Percentiles rank a stretch among this genome's conserved stretches.
These are phyloP conservation scores for Brachyhypopomus occidentalis DNA, from an alignment of 2,113 vertebrate genomes.

Conservation along the genomic window DNA sequence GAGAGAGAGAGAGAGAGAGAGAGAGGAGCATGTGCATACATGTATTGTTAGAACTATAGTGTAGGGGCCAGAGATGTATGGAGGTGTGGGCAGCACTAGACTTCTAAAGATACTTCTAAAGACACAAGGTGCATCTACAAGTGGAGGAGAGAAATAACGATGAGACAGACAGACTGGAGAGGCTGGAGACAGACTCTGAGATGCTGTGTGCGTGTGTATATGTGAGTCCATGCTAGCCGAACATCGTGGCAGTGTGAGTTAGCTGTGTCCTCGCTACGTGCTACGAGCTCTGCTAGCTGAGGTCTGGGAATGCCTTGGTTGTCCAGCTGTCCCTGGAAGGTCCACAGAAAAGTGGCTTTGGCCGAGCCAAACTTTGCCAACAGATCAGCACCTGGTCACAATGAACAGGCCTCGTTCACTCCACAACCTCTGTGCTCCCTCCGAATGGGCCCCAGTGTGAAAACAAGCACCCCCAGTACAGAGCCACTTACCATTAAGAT, in stretches of 20 bases:
- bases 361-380: slow-evolving; percentile 72
- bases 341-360: slow-evolving; percentile 50
- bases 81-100: slow-evolving; percentile 44
- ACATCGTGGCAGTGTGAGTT: slow-evolving; percentile 4
- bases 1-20: slow-evolving; percentile 14
- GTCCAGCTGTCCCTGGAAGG: slow-evolving; percentile 40
- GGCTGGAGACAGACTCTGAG: slow-evolving; percentile 4
- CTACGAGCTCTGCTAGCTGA: slow-evolving; percentile 4
- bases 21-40: slow-evolving; percentile 35
- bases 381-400: slow-evolving; percentile 59
- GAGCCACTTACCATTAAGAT: slow-evolving; percentile 58
- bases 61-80: slow-evolving; percentile 28
- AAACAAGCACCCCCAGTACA: slow-evolving; percentile 34
- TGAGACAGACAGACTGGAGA: slow-evolving; percentile 44
- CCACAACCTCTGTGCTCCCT: slow-evolving; percentile 57
- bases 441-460: slow-evolving; percentile 45
- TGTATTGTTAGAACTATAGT: slow-evolving; percentile 27
- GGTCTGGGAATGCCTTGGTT: background rate
- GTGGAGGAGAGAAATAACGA: slow-evolving; percentile 30
- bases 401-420: slow-evolving; percentile 64
- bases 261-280: slow-evolving; percentile 39
- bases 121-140: no score
- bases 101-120: slow-evolving; percentile 39
- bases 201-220: background rate
- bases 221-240: background rate